Evolutionary conservation across 2,888 invertebrate species (phyloP).

Genomic region (Anoncus sp.): DNA sequence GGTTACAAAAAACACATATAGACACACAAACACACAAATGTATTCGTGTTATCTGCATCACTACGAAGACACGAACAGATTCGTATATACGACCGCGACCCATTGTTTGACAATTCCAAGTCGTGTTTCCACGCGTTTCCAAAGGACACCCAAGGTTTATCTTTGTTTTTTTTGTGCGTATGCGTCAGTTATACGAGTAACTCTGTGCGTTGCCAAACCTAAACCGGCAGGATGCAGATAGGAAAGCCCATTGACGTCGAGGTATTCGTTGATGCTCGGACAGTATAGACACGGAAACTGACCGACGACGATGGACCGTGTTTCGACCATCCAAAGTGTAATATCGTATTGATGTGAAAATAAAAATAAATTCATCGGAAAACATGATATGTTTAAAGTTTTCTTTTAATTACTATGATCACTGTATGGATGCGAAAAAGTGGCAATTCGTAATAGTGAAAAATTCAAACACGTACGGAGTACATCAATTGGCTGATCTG

Average conservation of each 20-base stretch:
- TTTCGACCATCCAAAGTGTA: neutral
- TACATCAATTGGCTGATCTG: no score
- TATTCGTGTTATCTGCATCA: slow-evolving; percentile 14
- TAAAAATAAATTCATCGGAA: neutral
- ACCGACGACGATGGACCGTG: neutral
- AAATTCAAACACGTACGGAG: no score
- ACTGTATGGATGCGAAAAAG: no score
- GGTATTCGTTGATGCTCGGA: neutral
- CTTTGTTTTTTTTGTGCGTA: neutral
- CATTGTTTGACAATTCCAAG: slow-evolving; percentile 34
- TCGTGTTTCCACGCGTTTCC: slow-evolving; percentile 39
- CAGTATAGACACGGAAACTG: neutral
- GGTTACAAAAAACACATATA: neutral
- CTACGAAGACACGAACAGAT: neutral
- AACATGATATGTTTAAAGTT: no score
- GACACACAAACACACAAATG: slow-evolving; percentile 8
- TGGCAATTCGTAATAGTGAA: no score
- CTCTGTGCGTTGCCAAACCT: slow-evolving; percentile 16
- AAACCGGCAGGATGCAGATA: slow-evolving; percentile 56
- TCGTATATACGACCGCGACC: slow-evolving; percentile 17
- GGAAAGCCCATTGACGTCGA: slow-evolving; percentile 47
- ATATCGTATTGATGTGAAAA: neutral
- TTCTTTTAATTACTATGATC: no score
- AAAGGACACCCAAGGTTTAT: slow-evolving; percentile 35
- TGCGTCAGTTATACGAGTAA: no score